A percentile compares a stretch with the other conserved stretches of the same genome.
phyloP scores from a whole-genome alignment of 2,113 vertebrate genomes.

The Petaurus breviceps region DNA sequence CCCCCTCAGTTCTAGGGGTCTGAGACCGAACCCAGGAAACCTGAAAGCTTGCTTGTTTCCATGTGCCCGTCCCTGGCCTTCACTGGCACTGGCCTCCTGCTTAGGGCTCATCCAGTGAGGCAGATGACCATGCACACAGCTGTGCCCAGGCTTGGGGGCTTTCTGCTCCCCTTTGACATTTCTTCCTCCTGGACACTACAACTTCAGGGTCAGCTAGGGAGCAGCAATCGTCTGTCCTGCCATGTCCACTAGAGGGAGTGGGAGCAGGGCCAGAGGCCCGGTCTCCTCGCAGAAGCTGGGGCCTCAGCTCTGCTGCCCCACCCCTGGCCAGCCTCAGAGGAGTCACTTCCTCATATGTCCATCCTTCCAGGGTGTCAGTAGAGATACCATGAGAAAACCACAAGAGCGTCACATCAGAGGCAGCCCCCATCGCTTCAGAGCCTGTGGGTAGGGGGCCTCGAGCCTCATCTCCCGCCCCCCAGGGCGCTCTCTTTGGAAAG shows the following conservation, averaged over 20 bases:
- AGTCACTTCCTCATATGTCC: too few relatives aligned
- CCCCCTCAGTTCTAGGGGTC: too few relatives aligned
- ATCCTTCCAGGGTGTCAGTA: background rate
- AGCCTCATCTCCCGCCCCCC: too few relatives aligned
- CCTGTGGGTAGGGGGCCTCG: background rate
- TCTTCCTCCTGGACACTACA: background rate
- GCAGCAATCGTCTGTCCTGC: background rate
- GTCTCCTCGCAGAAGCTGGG: background rate
- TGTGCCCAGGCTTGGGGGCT: too few relatives aligned
- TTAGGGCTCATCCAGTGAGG: background rate
- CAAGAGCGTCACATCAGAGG: too few relatives aligned
- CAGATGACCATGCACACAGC: too few relatives aligned
- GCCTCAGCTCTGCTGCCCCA: background rate
- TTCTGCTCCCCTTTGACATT: background rate
- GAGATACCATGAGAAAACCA: background rate
- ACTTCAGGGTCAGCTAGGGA: background rate
- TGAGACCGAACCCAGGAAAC: background rate
- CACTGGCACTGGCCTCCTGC: conserved; percentile 30
- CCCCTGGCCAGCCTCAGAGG: background rate
- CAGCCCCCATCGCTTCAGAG: too few relatives aligned
- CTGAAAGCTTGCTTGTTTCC: too few relatives aligned
- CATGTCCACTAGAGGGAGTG: background rate
- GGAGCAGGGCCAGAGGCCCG: background rate
- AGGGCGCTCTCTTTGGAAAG: conserved; percentile 28
- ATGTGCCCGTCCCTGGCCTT: background rate